Evolutionary conservation across 2,797 vertebrate species (phyloP), one percentile per base, ranked within the genome.

Genomic region (Bovichtus variegatus): DNA sequence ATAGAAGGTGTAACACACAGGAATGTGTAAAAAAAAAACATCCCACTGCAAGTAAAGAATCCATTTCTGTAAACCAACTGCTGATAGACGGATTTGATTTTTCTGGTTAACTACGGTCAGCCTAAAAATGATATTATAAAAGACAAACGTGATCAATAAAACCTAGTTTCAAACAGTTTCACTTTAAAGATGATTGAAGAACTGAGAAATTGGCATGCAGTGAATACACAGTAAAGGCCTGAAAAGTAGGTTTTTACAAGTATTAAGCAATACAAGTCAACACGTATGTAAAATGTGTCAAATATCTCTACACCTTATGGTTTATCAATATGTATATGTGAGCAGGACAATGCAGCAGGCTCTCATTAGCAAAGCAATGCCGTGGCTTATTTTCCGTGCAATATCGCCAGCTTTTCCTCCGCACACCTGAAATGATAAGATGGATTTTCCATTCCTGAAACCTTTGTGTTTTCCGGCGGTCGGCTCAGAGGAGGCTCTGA

Each of bases 401-500:
- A 63, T 49, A 34, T 47, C 3, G 5, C 5, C 47, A 38, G 38
- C 27, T 71, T 51, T 70, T 59, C 71, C 29, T 55, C 27, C 11
- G 43, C 47, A 83, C 67, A 86, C 70, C 68, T 81, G 47, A 40
- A 73, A 60, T 47, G 44, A 70, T 61, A 83, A 44, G 40, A 75
- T 44, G 27, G 57, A 81, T 60, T 74, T 72, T 71, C 18, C 38
- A 57, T 64, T 78, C 57, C 51, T 70, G 36, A 51, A 77, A 76
- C 68, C n/a, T 76, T 82, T 57, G 76, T 82, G 62, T 83, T 83
- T 68, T 67, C 27, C 65, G 81, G 67, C 71, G 59, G 47, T 72
- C 76, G 78, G 84, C 74, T 78, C 77, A n/a, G n/a, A n/a, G n/a
- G n/a, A n/a, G 12, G 58, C 73, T 76, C 69, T 61, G 25, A 82